These are phyloP conservation scores for Catagonus wagneri DNA, from an alignment of 2,113 vertebrate species.

Conservation along the genomic window DNA sequence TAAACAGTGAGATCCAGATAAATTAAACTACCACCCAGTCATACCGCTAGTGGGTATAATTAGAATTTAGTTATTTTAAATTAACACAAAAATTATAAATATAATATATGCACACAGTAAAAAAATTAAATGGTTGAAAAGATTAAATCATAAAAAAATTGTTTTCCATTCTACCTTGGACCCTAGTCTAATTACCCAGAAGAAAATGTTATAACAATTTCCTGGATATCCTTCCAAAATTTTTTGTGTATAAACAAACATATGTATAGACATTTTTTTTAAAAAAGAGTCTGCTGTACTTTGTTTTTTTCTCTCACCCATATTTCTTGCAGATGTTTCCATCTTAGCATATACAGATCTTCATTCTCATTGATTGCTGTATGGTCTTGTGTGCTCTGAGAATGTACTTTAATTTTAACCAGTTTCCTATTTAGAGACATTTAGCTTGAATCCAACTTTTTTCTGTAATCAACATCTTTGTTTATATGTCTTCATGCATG, in stretches of 20 bases:
- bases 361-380: background rate
- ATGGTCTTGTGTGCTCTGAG: background rate
- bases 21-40: background rate
- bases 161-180: conserved; percentile 20
- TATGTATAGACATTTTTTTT: background rate
- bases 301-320: background rate
- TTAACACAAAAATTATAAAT: conserved; percentile 4
- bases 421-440: conserved; percentile 12
- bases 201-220: background rate
- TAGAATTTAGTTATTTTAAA: conserved; percentile 30
- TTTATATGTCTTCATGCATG: background rate
- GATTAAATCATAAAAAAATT: background rate
- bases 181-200: background rate
- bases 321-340: background rate
- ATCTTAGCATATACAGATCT: background rate
- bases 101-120: background rate
- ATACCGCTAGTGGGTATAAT: background rate
- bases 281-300: background rate
- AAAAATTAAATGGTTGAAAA: background rate
- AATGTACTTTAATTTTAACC: conserved; percentile 53
- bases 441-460: conserved; percentile 18
- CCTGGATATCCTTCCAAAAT: background rate
- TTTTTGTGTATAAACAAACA: conserved; percentile 2
- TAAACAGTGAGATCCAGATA: background rate
- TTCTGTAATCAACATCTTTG: background rate